These are phyloP conservation scores for Pelagia noctiluca DNA, from an alignment of 30 jellyfish, hydroid and myxozoan genomes.

Conservation along the genomic window DNA sequence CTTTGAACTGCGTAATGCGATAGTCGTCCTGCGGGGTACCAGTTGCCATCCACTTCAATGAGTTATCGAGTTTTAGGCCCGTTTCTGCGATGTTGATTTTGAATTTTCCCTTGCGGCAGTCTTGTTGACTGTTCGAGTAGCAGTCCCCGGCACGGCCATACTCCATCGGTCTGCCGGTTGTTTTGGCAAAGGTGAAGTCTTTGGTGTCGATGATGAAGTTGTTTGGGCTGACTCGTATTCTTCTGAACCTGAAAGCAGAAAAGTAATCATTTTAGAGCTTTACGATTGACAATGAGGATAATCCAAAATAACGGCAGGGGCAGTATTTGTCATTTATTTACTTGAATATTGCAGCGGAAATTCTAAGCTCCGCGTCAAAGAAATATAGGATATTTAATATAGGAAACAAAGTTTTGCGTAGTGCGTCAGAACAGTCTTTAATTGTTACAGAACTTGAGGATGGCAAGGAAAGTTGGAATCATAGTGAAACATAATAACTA, in stretches of 20 bases:
- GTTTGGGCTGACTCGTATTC: conserved; percentile 69
- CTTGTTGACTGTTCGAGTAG: conserved; percentile 88
- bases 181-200: conserved; percentile 71
- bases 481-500: too few species aligned
- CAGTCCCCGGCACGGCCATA: conserved; percentile 98
- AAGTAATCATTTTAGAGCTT: too few species aligned
- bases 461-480: too few species aligned
- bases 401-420: too few species aligned
- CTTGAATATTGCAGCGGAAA: too few species aligned
- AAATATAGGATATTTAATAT: too few species aligned
- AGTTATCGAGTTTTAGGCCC: conserved; percentile 56
- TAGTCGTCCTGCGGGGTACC: conserved; percentile 86
- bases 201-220: conserved; percentile 56
- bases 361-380: too few species aligned
- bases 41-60: conserved; percentile 84
- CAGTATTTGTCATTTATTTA: too few species aligned
- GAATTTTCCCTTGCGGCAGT: conserved; percentile 93
- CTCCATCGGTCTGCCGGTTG: conserved; percentile 74
- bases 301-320: too few species aligned
- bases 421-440: too few species aligned
- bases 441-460: too few species aligned
- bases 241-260: conserved; percentile 67
- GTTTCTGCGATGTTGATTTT: conserved; percentile 78
- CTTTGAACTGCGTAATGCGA: conserved; percentile 86
- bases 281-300: too few species aligned